These are phyloP conservation scores for Drosophila mimica DNA, from an alignment of 2,888 invertebrate species.

Conservation along the genomic window DNA sequence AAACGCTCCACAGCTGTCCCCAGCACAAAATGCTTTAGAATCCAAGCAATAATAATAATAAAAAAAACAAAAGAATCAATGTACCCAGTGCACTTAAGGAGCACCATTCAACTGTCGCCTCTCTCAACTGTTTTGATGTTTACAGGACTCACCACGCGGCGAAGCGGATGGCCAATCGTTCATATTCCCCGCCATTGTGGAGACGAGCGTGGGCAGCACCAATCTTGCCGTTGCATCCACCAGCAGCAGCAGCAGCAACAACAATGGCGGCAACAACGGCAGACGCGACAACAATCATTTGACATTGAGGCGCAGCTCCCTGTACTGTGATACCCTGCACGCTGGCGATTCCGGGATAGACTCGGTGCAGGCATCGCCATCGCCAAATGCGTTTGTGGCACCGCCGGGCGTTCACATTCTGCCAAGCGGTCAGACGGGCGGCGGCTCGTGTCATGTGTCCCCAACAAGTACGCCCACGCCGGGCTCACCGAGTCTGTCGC, in stretches of 20 bases:
- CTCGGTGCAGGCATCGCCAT: conserved; percentile 89
- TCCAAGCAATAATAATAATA: conserved; percentile 18
- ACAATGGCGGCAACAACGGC: conserved; percentile 45
- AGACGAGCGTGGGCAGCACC: conserved; percentile 81
- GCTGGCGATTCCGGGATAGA: conserved; percentile 90
- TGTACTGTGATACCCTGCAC: conserved; percentile 86
- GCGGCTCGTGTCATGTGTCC: conserved; percentile 83
- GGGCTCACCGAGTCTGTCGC: conserved; percentile 84
- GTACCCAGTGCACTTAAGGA: conserved; percentile 33
- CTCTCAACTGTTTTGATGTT: conserved; percentile 44
- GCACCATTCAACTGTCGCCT: conserved; percentile 10
- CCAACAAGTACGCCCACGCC: conserved; percentile 84
- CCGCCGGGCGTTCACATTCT: conserved; percentile 79
- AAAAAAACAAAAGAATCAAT: background rate
- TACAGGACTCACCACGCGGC: conserved; percentile 89
- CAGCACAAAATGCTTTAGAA: conserved; percentile 58
- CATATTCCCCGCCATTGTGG: conserved; percentile 87
- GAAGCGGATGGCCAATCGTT: conserved; percentile 90
- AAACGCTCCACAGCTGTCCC: conserved; percentile 48
- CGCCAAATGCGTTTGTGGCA: conserved; percentile 85
- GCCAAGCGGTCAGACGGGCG: conserved; percentile 65
- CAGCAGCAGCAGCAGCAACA: conserved; percentile 58
- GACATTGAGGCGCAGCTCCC: conserved; percentile 80
- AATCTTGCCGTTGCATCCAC: conserved; percentile 35
- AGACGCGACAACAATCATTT: conserved; percentile 68